phyloP scores from a whole-genome alignment of 2,888 invertebrate species.

The Zeuzera pyrina region DNA sequence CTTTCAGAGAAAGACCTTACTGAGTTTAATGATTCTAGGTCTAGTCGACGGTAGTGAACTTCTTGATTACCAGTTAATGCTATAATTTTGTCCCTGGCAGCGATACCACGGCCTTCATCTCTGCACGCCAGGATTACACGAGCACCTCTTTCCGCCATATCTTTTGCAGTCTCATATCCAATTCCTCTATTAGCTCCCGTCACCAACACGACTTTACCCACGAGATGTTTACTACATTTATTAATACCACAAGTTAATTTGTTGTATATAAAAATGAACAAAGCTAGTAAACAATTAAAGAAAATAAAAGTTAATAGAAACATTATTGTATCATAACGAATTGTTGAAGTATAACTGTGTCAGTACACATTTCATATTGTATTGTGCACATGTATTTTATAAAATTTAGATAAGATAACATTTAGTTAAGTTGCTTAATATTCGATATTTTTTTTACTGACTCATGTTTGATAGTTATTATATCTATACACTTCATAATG shows the following conservation, averaged over 20 bases:
- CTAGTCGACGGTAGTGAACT: constrained; percentile 51
- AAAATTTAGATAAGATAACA: too few relatives aligned
- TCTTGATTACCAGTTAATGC: constrained; percentile 32
- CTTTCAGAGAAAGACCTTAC: constrained; percentile 75
- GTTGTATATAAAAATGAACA: constrained; percentile 1
- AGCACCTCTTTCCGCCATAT: constrained; percentile 81
- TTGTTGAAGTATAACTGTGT: too few relatives aligned
- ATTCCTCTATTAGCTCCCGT: constrained; percentile 89
- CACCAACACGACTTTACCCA: constrained; percentile 86
- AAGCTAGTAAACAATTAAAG: background rate
- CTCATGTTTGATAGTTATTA: too few relatives aligned
- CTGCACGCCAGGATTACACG: constrained; percentile 86
- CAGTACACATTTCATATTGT: too few relatives aligned
- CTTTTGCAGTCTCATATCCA: constrained; percentile 82
- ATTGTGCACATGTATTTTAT: constrained; percentile 18
- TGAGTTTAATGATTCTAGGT: constrained; percentile 66
- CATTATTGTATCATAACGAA: too few relatives aligned
- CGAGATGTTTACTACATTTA: constrained; percentile 59
- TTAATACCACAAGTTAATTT: constrained; percentile 36
- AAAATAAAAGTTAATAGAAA: background rate
- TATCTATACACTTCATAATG: too few relatives aligned
- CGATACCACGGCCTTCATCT: constrained; percentile 76
- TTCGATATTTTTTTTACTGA: too few relatives aligned
- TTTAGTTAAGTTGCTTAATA: too few relatives aligned
- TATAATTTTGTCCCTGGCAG: constrained; percentile 46